phyloP scores from a whole-genome alignment of 2,888 invertebrate species.

The Cephus nigrinus region DNA sequence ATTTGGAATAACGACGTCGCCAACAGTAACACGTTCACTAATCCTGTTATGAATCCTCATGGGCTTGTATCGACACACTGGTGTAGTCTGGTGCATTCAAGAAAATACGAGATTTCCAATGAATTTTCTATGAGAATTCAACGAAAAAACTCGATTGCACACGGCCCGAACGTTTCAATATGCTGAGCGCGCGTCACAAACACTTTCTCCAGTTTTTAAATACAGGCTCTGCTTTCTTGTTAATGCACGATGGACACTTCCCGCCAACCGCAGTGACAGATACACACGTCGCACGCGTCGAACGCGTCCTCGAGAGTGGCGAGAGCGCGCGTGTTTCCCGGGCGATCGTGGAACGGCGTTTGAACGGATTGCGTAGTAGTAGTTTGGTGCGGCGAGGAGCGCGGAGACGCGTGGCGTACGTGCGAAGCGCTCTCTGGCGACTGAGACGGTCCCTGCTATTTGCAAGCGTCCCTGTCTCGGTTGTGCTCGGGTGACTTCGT shows the following conservation, averaged over 20 bases:
- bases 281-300: conserved; percentile 2
- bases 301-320: conserved; percentile 1
- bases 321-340: conserved; percentile 29
- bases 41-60: background rate
- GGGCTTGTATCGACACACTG: background rate
- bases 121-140: conserved; percentile 15
- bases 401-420: conserved; percentile 43
- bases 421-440: conserved; percentile 59
- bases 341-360: conserved; percentile 36
- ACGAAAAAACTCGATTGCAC: conserved; percentile 40
- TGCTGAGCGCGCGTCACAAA: conserved; percentile 26
- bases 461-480: conserved; percentile 39
- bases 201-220: background rate
- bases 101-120: background rate
- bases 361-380: conserved; percentile 49
- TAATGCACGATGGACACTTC: conserved; percentile 24
- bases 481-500: conserved; percentile 29
- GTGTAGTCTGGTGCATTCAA: background rate
- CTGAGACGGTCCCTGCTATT: conserved; percentile 42
- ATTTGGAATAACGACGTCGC: background rate
- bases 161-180: conserved; percentile 45
- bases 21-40: background rate
- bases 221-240: background rate
- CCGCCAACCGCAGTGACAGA: conserved; percentile 38
- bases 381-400: conserved; percentile 44